These are phyloP conservation scores for Dinoponera quadriceps DNA, from an alignment of 1,140 invertebrate species.

Conservation along the genomic window DNA sequence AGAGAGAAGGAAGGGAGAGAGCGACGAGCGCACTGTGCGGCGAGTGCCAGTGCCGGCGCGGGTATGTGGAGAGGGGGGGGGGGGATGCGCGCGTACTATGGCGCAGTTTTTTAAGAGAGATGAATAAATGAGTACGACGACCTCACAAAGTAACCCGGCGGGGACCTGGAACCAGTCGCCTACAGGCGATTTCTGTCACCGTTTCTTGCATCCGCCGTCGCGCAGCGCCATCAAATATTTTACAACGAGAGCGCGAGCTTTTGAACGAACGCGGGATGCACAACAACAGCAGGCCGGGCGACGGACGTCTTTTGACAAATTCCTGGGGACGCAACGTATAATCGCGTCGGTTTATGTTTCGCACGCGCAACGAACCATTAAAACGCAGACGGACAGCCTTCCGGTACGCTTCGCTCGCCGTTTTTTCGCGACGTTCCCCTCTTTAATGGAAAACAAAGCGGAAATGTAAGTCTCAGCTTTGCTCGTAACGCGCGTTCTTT, in stretches of 20 bases:
- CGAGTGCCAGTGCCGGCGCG: background rate
- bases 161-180: conserved; percentile 36
- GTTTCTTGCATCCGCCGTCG: conserved; percentile 34
- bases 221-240: conserved; percentile 45
- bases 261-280: too few relatives aligned
- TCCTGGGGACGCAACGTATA: background rate
- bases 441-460: conserved; percentile 23
- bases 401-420: background rate
- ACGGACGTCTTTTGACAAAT: conserved; percentile 40
- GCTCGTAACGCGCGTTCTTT: background rate
- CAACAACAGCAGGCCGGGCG: background rate
- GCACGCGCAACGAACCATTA: conserved; percentile 39
- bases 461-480: conserved; percentile 17
- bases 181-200: conserved; percentile 50
- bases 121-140: conserved; percentile 60
- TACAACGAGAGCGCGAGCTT: background rate
- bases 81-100: background rate
- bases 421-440: background rate
- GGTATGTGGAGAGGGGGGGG: background rate
- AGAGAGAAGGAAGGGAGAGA: background rate
- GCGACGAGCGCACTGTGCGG: too few relatives aligned
- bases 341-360: conserved; percentile 20
- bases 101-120: conserved; percentile 55
- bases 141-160: conserved; percentile 52
- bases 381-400: conserved; percentile 10